A percentile compares a stretch with the other conserved stretches of the same genome.
Conservation (phyloP, 2,888 invertebrate genomes). For the Oeneis ivallda region DNA sequence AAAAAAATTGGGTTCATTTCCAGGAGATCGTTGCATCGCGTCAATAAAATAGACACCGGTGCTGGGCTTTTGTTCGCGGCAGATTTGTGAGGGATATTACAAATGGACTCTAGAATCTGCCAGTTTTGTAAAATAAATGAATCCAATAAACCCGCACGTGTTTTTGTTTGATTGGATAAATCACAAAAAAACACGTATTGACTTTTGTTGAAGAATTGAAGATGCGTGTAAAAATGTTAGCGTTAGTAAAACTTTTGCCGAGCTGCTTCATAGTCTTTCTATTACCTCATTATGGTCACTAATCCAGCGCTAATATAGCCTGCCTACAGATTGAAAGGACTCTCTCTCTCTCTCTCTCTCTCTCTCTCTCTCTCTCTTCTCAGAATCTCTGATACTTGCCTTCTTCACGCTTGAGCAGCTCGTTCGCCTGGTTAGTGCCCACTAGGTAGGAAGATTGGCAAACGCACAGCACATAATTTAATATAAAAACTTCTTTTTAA, state of each 20-base stretch:
- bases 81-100: constrained; percentile 5
- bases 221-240: constrained; percentile 4
- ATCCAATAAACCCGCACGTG: constrained; percentile 17
- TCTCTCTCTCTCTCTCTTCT: not conserved
- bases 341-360: not conserved
- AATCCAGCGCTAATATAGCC: constrained; percentile 8
- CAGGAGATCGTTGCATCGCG: too few species aligned
- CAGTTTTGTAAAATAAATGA: constrained; percentile 12
- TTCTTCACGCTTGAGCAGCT: constrained; percentile 2
- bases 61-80: too few species aligned
- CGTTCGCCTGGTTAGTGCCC: constrained; percentile 17
- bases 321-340: constrained; percentile 8
- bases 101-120: not conserved
- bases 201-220: not conserved
- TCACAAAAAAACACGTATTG: constrained; percentile 18
- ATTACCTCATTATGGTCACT: constrained; percentile 1
- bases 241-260: constrained; percentile 3
- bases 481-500: too few species aligned
- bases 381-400: constrained; percentile 11
- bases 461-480: not conserved
- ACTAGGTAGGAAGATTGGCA: constrained; percentile 15
- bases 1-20: too few species aligned
- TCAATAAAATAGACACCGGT: too few species aligned
- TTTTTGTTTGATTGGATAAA: constrained; percentile 21
- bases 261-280: too few species aligned